These are phyloP conservation scores for Reinhardtius hippoglossoides DNA, from an alignment of 2,113 vertebrate species.

Conservation along the genomic window DNA sequence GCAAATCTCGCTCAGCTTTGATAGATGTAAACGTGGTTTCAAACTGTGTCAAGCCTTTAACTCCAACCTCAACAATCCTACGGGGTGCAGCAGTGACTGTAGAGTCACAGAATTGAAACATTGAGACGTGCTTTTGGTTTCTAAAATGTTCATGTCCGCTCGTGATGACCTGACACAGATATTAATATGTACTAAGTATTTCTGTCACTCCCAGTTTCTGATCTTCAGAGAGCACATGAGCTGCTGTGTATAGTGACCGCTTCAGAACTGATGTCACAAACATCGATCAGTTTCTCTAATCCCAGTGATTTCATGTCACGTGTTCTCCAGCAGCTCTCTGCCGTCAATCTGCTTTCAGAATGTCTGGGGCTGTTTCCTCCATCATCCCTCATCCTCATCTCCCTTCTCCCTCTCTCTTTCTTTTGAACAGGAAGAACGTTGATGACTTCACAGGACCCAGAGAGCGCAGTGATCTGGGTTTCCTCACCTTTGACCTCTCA, in stretches of 20 bases:
- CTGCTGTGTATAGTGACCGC: not conserved
- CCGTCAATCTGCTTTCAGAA: not conserved
- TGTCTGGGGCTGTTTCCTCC: not conserved
- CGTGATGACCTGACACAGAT: too few species aligned
- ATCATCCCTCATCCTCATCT: not conserved
- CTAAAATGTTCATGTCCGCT: too few species aligned
- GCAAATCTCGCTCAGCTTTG: too few species aligned
- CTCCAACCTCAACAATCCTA: too few species aligned
- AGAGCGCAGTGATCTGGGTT: constrained; percentile 96
- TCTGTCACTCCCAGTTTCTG: too few species aligned
- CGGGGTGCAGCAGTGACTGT: too few species aligned
- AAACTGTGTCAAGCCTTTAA: too few species aligned
- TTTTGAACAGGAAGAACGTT: constrained; percentile 91
- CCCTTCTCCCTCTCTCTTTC: constrained; percentile 42
- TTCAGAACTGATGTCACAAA: not conserved
- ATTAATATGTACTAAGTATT: too few species aligned
- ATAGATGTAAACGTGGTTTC: too few species aligned
- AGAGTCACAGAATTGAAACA: too few species aligned
- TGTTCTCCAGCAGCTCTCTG: not conserved
- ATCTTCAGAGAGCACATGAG: too few species aligned
- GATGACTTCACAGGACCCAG: constrained; percentile 98
- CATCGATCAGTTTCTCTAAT: not conserved
- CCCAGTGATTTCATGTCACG: not conserved
- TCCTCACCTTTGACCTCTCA: constrained; percentile 94
- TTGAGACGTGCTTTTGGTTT: too few species aligned